Base-by-base conservation (phyloP, 2,113 vertebrate species). In the Paramisgurnus dabryanus region DNA sequence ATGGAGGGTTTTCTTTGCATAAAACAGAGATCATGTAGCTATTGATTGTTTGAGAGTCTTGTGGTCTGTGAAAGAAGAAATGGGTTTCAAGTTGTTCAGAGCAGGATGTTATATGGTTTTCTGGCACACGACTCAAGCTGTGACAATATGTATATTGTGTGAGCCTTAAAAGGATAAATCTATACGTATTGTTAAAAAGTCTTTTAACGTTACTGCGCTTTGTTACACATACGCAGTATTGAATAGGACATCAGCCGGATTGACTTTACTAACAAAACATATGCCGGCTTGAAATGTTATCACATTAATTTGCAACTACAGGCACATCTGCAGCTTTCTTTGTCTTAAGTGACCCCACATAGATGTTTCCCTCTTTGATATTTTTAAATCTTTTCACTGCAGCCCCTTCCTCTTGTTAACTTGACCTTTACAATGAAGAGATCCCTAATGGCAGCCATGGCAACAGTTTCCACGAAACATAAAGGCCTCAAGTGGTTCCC, bases 391-490 rank as follows among this genome's bases (percentile, higher is more conserved):
- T 73, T 17, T 2, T 15, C 11, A 34, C 49, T 53, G 45, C 49
- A 47, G 47, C 10, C 9, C 47, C 63, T 76, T 66, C 9, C 63
- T 65, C 65, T 66, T 80, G 49, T 45, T 74, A 57, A 58, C 4
- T 17, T 50, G 71, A 49, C 53, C 79, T 45, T 47, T 67, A 67
- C 22, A 47, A 57, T 55, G 4, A 27, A 34, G 15, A 45, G 40
- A 41, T 76, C 64, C 41, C 64, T 9, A 49, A 27, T 75, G 53
- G 71, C 4, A 6, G 34, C 64, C 72, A 76, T 66, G 60, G 12
- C 7, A 66, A 65, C 66, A 53, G 11, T 58, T 76, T 71, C 71
- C 60, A 69, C 6, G 60, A 65, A 13, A 65, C 60, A 4, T 58
- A 11, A 75, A 49, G 6, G 10, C 40, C 27, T 76, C 57, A 53